These are phyloP conservation scores for Caloenas nicobarica DNA, from an alignment of 2,113 vertebrate species.

Conservation along the genomic window DNA sequence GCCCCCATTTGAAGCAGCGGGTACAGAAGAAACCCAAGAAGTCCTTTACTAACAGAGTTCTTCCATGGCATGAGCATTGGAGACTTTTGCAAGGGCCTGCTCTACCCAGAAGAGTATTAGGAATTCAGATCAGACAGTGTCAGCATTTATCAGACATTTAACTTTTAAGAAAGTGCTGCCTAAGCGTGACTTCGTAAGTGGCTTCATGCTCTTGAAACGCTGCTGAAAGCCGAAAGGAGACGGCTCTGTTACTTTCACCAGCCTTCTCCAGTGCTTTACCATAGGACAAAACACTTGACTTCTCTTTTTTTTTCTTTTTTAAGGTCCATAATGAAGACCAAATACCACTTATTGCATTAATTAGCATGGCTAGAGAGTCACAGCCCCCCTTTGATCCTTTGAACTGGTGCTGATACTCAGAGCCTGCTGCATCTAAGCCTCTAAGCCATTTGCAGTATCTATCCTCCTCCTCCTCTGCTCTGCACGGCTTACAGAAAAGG, in stretches of 20 bases:
- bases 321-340: slow-evolving; percentile 45
- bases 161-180: slow-evolving; percentile 47
- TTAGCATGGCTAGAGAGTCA: slow-evolving; percentile 41
- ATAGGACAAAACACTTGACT: slow-evolving; percentile 50
- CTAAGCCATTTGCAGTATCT: slow-evolving; percentile 23
- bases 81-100: neutral
- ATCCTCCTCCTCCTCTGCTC: neutral
- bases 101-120: neutral
- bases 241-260: neutral
- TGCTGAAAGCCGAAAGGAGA: slow-evolving; percentile 26
- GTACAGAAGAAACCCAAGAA: neutral
- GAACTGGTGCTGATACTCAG: slow-evolving; percentile 49
- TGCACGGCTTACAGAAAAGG: slow-evolving; percentile 1
- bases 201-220: slow-evolving; percentile 41
- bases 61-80: neutral
- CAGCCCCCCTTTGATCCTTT: slow-evolving; percentile 59
- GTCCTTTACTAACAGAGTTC: neutral
- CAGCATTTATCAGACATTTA: slow-evolving; percentile 20
- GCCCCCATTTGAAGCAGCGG: neutral
- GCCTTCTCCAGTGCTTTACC: neutral
- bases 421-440: slow-evolving; percentile 32
- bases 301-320: neutral
- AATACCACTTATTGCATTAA: slow-evolving; percentile 54
- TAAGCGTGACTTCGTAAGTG: slow-evolving; percentile 15
- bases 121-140: neutral